phyloP scores from a whole-genome alignment of 2,888 invertebrate species.

The Dryadula phaetusa region DNA sequence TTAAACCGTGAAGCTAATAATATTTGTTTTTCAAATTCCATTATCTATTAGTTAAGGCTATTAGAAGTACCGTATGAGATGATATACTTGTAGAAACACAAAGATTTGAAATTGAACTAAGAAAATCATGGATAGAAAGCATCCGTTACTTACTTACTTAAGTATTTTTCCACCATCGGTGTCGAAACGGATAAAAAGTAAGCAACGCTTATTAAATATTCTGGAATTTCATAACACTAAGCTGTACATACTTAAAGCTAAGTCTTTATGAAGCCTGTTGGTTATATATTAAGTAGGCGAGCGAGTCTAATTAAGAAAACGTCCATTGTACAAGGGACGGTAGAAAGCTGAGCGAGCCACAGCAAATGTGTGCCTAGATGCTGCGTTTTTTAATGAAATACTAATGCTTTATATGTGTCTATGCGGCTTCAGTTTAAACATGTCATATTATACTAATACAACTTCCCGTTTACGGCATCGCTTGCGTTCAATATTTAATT shows the following conservation, averaged over 20 bases:
- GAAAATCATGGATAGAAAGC: too few relatives aligned
- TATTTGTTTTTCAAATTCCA: too few relatives aligned
- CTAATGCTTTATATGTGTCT: constrained; percentile 8
- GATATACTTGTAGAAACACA: too few relatives aligned
- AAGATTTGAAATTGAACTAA: too few relatives aligned
- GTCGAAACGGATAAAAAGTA: too few relatives aligned
- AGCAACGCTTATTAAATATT: background rate
- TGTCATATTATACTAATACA: background rate
- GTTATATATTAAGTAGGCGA: constrained; percentile 42
- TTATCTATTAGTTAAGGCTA: too few relatives aligned
- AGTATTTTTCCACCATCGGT: too few relatives aligned
- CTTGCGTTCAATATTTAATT: too few relatives aligned
- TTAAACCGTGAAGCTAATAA: too few relatives aligned
- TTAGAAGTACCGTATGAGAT: too few relatives aligned
- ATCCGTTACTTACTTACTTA: too few relatives aligned
- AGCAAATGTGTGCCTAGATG: constrained; percentile 36
- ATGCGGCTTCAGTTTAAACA: background rate
- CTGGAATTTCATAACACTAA: background rate
- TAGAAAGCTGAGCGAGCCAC: constrained; percentile 45
- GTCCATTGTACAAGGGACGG: constrained; percentile 43
- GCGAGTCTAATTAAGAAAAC: constrained; percentile 49
- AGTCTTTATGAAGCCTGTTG: constrained; percentile 43
- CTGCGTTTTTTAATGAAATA: constrained; percentile 30
- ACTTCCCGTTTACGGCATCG: too few relatives aligned
- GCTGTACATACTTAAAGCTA: background rate